Percentiles rank a stretch among this genome's conserved stretches.
Conservation (phyloP, 23 tunicate species). For the Trididemnum miniatum region DNA sequence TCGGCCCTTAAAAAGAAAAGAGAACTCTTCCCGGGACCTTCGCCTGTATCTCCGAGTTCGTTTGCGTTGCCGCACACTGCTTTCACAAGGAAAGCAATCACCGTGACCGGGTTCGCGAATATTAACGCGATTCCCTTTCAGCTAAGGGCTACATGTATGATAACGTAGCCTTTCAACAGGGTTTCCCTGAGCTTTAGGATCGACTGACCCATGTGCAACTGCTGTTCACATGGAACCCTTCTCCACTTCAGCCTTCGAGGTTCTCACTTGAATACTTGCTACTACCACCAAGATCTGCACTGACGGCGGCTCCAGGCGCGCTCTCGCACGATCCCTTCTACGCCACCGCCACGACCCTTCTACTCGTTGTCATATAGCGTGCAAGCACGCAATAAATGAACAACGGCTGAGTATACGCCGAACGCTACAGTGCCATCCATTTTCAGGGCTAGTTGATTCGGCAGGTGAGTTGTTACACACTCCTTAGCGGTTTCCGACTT, state of each 20-base stretch:
- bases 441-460: slow-evolving; percentile 74
- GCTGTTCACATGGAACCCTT: no score
- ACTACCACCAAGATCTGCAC: slow-evolving; percentile 71
- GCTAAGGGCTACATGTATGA: not conserved
- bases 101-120: slow-evolving; percentile 50
- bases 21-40: slow-evolving; percentile 52
- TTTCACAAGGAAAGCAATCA: slow-evolving; percentile 9
- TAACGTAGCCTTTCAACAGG: not conserved
- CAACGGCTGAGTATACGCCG: slow-evolving; percentile 56
- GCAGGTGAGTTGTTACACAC: no score
- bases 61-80: slow-evolving; percentile 50
- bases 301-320: slow-evolving; percentile 52
- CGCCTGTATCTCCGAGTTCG: slow-evolving; percentile 31
- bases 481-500: slow-evolving; percentile 82
- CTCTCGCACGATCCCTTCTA: slow-evolving; percentile 24
- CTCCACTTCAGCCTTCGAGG: no score
- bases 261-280: slow-evolving; percentile 71
- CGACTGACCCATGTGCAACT: slow-evolving; percentile 77
- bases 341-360: slow-evolving; percentile 57
- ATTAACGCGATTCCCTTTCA: slow-evolving; percentile 49
- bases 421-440: slow-evolving; percentile 77
- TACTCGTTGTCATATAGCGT: slow-evolving; percentile 49
- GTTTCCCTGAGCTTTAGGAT: slow-evolving; percentile 39
- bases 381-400: not conserved
- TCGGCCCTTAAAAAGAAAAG: slow-evolving; percentile 41